Conservation (phyloP, 1,140 invertebrate species). For the Bombus picipes region DNA sequence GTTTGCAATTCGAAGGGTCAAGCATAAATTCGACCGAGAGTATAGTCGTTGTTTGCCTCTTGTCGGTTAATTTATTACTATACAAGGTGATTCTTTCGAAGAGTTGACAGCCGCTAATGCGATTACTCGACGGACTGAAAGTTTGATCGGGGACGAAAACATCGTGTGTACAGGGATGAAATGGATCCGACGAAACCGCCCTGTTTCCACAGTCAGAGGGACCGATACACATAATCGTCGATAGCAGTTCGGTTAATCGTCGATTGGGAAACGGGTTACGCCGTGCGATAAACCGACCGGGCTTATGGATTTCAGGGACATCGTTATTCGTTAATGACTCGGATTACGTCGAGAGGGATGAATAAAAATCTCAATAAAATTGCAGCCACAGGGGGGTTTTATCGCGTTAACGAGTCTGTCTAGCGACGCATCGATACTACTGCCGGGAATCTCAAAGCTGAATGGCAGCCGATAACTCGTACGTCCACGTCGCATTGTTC, state of each 20-base stretch:
- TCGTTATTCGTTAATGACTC: conserved; percentile 40
- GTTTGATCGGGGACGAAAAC: conserved; percentile 1
- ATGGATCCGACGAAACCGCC: neutral
- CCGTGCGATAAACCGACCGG: conserved; percentile 37
- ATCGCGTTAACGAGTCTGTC: conserved; percentile 37
- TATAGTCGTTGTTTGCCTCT: conserved; percentile 1
- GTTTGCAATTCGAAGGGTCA: neutral
- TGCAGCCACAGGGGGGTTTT: neutral
- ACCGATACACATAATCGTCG: conserved; percentile 5
- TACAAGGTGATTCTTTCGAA: conserved; percentile 18
- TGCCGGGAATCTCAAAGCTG: conserved; percentile 1
- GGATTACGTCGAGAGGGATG: conserved; percentile 24
- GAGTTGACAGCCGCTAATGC: conserved; percentile 35
- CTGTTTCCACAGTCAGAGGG: neutral
- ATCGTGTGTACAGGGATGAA: neutral
- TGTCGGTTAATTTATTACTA: neutral
- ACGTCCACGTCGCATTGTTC: conserved; percentile 37
- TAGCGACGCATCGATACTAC: neutral
- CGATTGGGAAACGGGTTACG: conserved; percentile 39
- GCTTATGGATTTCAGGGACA: conserved; percentile 55
- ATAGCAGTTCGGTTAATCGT: conserved; percentile 47
- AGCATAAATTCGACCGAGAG: neutral
- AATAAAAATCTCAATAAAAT: conserved; percentile 56
- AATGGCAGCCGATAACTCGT: conserved; percentile 53
- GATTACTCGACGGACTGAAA: conserved; percentile 2